A percentile compares a stretch with the other conserved stretches of the same genome.
phyloP scores from a whole-genome alignment of 2,888 invertebrate species.

The Heliconius ethilla region DNA sequence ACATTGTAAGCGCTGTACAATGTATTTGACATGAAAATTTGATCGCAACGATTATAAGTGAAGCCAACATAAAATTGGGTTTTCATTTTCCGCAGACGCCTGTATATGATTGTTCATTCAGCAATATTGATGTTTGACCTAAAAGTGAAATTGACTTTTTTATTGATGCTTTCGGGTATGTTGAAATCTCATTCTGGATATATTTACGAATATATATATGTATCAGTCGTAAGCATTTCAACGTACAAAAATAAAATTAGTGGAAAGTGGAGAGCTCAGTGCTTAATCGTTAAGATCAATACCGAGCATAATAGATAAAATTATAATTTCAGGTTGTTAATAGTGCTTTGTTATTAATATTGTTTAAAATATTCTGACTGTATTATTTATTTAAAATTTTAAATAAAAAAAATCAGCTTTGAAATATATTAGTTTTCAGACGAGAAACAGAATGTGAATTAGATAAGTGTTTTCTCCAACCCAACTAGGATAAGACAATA shows the following conservation, averaged over 20 bases:
- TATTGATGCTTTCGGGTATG: neutral
- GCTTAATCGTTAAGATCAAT: too few relatives aligned
- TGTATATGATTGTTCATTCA: slow-evolving; percentile 48
- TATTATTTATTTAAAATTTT: too few relatives aligned
- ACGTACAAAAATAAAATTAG: too few relatives aligned
- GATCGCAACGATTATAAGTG: slow-evolving; percentile 56
- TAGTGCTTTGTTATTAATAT: too few relatives aligned
- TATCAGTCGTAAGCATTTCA: neutral
- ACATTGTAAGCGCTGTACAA: slow-evolving; percentile 64
- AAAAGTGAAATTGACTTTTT: slow-evolving; percentile 18
- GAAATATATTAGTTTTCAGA: too few relatives aligned
- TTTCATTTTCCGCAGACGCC: slow-evolving; percentile 45
- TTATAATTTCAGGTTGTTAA: too few relatives aligned
- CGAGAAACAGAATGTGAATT: too few relatives aligned
- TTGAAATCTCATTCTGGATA: neutral
- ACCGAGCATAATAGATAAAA: too few relatives aligned
- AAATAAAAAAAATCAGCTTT: too few relatives aligned
- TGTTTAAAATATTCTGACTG: too few relatives aligned
- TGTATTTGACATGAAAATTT: slow-evolving; percentile 74
- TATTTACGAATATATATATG: neutral
- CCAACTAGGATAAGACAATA: neutral
- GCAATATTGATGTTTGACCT: slow-evolving; percentile 11
- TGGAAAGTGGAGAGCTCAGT: too few relatives aligned
- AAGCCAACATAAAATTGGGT: slow-evolving; percentile 53
- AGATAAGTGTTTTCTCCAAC: neutral